These are phyloP conservation scores for Graptemys geographica DNA, from an alignment of 2,797 vertebrate species.

Conservation along the genomic window DNA sequence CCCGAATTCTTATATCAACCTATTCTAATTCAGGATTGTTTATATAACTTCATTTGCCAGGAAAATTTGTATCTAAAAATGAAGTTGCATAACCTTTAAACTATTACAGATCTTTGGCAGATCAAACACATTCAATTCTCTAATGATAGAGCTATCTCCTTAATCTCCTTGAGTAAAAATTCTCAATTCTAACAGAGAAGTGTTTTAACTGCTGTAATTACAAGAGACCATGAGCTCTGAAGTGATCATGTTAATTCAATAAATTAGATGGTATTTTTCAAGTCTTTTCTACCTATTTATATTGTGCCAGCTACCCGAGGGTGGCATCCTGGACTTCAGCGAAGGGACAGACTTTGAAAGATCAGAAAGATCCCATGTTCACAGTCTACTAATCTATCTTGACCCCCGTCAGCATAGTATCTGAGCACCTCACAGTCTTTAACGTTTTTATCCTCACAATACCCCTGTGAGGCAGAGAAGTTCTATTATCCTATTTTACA, in stretches of 20 bases:
- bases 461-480: neutral
- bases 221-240: neutral
- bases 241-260: neutral
- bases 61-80: neutral
- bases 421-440: neutral
- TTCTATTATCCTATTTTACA: neutral
- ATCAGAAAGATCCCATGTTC: neutral
- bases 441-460: neutral
- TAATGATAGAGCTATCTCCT: neutral
- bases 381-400: conserved; percentile 1
- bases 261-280: neutral
- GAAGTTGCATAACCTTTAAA: neutral
- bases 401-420: neutral
- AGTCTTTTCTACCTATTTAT: neutral
- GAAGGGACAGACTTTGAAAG: neutral
- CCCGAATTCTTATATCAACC: neutral
- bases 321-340: neutral
- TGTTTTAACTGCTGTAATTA: neutral
- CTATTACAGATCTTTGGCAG: fast-evolving
- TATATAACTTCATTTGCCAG: neutral
- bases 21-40: neutral
- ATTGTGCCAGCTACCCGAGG: neutral
- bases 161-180: neutral
- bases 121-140: neutral
- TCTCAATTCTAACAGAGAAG: neutral